These are phyloP conservation scores for Megalops atlanticus DNA, from an alignment of 2,113 vertebrate species.

Conservation along the genomic window DNA sequence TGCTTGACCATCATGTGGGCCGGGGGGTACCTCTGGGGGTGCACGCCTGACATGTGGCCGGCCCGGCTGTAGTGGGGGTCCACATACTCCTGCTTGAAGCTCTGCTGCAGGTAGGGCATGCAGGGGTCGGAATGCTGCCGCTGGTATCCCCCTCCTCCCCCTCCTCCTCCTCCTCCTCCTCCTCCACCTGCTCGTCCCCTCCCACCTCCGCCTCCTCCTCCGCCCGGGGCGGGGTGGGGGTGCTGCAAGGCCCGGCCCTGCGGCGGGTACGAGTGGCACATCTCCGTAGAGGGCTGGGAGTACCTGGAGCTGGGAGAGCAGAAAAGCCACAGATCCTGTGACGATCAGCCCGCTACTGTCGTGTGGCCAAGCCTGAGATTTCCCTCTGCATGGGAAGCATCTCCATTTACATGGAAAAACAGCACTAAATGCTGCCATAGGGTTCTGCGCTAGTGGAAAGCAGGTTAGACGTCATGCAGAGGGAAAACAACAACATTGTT, in stretches of 20 bases:
- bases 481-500: too few species aligned
- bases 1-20: constrained; percentile 90
- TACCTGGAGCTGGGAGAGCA: constrained; percentile 72
- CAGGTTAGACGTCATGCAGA: not conserved
- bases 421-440: not conserved
- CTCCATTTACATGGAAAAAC: not conserved
- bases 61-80: constrained; percentile 81
- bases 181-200: constrained; percentile 37
- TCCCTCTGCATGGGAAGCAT: not conserved
- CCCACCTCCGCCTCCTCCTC: constrained; percentile 50
- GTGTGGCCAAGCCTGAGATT: not conserved
- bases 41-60: constrained; percentile 59
- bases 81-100: constrained; percentile 90
- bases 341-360: not conserved
- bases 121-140: constrained; percentile 82
- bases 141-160: constrained; percentile 63
- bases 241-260: constrained; percentile 74
- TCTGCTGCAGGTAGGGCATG: constrained; percentile 82
- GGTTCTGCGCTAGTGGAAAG: not conserved
- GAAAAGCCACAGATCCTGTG: not conserved
- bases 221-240: constrained; percentile 66
- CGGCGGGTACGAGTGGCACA: constrained; percentile 78
- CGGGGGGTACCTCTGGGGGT: constrained; percentile 73
- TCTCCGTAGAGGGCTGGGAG: constrained; percentile 75
- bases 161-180: constrained; percentile 26